Base-by-base conservation (phyloP, 2,888 invertebrate genomes). In the Parochlus steinenii region DNA sequence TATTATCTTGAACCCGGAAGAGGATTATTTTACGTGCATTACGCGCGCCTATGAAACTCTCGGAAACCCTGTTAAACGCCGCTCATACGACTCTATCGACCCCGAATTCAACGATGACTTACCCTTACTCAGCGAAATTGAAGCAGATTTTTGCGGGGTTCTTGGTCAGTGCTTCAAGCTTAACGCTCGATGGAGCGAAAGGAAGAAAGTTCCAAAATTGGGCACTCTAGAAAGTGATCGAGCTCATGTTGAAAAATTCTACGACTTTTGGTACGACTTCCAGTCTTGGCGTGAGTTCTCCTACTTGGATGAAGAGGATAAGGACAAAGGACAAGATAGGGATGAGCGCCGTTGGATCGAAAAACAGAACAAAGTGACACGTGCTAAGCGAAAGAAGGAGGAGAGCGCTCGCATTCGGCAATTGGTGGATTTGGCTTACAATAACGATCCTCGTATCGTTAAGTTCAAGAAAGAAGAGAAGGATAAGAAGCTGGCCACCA, bases 261-360 rank as follows among this genome's bases (percentile, higher is more conserved):
- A 99, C 55, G 76, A 81, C 11, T 98, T 95, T 58, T 98, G 98
- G 98, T 95, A 85, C 56, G 80, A 89, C 49, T 98, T 97, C 61
- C 90, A 93, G 45, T 95, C 97, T 0, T 99, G 98, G 98, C 70
- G 98, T 41, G 98, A 99, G 55, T 99, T 83, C 61, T 97, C 97
- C 3, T 99, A 98, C 55, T 63, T 93, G 45, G 98, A 99, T 54
- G 95, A 97, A 60, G 97, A 98, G 55, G 97, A 97, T 51, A 97
- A 97, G 54, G 93, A 97, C 52, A 87, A 85, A 50, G 97, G 95
- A 2, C 87, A 92, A 54, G 93, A 85, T 57, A 74, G 97, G 3
- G 95, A 95, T 48, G 95, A 95, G 61, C 66, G 98, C 29, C 71
- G 90, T 42, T 97, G 92, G 83, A 97, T 99, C 52, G 98, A 99